A percentile compares a stretch with the other conserved stretches of the same genome.
These are phyloP conservation scores for Acrocephalus arundinaceus DNA, from an alignment of 2,113 vertebrate genomes.

Conservation along the genomic window DNA sequence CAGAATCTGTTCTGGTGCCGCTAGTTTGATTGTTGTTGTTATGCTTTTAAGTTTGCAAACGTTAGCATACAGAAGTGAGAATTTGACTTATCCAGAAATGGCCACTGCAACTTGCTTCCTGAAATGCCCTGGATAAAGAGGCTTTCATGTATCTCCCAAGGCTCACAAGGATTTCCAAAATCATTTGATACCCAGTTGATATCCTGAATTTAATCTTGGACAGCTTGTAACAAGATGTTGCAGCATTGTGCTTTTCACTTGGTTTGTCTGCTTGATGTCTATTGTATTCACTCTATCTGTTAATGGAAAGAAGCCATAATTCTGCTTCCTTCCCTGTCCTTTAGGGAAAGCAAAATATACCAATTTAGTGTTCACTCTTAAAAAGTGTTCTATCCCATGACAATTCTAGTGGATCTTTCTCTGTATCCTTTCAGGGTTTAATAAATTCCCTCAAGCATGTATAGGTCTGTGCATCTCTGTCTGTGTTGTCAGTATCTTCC, in stretches of 20 bases:
- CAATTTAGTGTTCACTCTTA: not conserved
- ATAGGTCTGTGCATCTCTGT: not conserved
- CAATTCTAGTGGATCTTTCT: not conserved
- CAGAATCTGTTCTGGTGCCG: not conserved
- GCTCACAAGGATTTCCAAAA: not conserved
- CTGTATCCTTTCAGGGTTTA: not conserved
- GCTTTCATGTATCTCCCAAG: not conserved
- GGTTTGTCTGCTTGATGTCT: not conserved
- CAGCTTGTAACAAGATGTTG: not conserved
- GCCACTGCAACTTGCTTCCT: not conserved
- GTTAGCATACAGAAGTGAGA: not conserved
- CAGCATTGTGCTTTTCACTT: not conserved
- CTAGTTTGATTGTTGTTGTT: not conserved
- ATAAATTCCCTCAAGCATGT: not conserved
- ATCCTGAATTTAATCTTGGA: not conserved
- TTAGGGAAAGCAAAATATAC: not conserved
- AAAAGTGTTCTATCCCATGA: not conserved
- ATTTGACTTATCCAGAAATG: not conserved
- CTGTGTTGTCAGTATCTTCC: not conserved
- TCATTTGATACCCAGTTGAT: not conserved
- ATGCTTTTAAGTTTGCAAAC: not conserved
- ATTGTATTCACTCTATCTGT: rapidly evolving
- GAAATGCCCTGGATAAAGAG: not conserved
- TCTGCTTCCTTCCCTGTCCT: not conserved
- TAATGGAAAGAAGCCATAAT: not conserved